phyloP scores from a whole-genome alignment of 2,113 vertebrate species.

The Phrynocephalus versicolor region DNA sequence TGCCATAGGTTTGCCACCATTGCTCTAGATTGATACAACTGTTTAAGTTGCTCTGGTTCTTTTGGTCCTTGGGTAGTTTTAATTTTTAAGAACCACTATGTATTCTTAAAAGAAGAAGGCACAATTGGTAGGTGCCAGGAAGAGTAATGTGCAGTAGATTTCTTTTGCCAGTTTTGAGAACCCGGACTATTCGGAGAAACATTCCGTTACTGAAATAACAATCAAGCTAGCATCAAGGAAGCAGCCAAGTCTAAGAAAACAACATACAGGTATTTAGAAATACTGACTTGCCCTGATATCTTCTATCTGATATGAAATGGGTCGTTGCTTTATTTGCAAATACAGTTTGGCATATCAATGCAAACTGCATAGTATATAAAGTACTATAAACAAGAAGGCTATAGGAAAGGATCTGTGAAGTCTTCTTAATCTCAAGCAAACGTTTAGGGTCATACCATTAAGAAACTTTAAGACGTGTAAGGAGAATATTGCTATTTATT shows the following conservation, averaged over 20 bases:
- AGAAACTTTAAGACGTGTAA: neutral
- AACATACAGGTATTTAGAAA: slow-evolving; percentile 34
- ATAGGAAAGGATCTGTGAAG: neutral
- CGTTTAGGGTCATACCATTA: neutral
- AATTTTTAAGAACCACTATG: neutral
- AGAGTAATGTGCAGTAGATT: neutral
- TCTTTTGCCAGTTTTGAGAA: neutral
- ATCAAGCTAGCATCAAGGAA: slow-evolving; percentile 33
- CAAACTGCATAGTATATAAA: slow-evolving; percentile 17
- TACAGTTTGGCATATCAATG: neutral
- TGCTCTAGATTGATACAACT: too few relatives aligned
- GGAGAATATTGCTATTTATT: neutral
- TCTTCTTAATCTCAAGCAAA: neutral
- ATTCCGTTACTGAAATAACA: slow-evolving; percentile 4
- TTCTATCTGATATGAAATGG: slow-evolving; percentile 41
- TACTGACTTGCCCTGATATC: slow-evolving; percentile 35
- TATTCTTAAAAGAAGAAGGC: neutral
- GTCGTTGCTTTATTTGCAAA: slow-evolving; percentile 18
- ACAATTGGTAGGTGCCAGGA: neutral
- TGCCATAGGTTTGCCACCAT: too few relatives aligned
- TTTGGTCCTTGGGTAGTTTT: neutral
- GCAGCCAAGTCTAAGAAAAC: slow-evolving; percentile 33
- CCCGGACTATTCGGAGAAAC: neutral
- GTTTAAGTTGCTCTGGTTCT: neutral
- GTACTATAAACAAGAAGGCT: neutral